Evolutionary conservation across 2,888 invertebrate genomes (phyloP).

Genomic region (Acanthococcus lagerstroemiae): DNA sequence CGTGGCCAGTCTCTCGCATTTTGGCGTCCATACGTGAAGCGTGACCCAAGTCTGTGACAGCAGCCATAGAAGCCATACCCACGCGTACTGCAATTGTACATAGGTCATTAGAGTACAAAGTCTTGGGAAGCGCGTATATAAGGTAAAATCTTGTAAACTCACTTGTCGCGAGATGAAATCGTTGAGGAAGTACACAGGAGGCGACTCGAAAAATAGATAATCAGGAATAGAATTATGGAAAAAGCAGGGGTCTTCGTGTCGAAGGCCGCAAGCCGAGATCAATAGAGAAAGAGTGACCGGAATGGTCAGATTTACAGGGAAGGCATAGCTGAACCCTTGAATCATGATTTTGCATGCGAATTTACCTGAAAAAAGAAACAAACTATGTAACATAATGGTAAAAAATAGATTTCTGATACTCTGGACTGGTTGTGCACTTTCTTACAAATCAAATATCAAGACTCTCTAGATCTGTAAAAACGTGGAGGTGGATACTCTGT

Average conservation of each 20-base stretch:
- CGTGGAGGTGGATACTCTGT: no score
- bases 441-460: no score
- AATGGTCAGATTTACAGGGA: conserved; percentile 86
- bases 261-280: conserved; percentile 77
- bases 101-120: not conserved
- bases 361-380: conserved; percentile 50
- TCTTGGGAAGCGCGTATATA: no score
- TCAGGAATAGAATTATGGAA: conserved; percentile 75
- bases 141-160: no score
- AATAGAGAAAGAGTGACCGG: conserved; percentile 79
- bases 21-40: conserved; percentile 94
- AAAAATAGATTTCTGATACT: no score
- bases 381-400: no score
- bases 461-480: no score
- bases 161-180: conserved; percentile 70
- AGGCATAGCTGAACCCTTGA: conserved; percentile 93
- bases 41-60: conserved; percentile 95
- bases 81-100: conserved; percentile 55
- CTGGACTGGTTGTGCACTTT: no score
- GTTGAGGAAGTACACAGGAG: conserved; percentile 66
- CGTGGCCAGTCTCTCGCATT: conserved; percentile 90
- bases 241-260: conserved; percentile 78
- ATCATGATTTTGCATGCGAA: conserved; percentile 94
- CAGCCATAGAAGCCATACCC: conserved; percentile 88
- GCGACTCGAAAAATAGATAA: conserved; percentile 86